Evolutionary conservation across 2,797 vertebrate species (phyloP).

Genomic region (Lagorchestes hirsutus): DNA sequence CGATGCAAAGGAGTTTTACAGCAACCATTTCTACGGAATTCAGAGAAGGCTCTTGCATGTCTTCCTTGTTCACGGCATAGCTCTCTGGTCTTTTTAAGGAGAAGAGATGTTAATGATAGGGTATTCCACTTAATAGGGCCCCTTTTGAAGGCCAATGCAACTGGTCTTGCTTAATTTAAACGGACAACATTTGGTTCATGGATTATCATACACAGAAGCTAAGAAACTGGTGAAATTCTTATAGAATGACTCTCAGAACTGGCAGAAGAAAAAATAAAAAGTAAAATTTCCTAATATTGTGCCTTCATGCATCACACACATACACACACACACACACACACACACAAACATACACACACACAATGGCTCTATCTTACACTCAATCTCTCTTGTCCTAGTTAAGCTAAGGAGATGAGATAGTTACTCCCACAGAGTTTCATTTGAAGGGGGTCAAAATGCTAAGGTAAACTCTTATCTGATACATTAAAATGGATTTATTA

Average conservation of each 20-base stretch:
- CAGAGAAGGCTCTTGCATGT: neutral
- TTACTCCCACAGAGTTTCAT: conserved; percentile 45
- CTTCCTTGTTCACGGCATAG: neutral
- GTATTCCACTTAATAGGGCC: neutral
- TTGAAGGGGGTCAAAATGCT: conserved; percentile 38
- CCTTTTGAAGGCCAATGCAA: neutral
- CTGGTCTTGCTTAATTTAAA: conserved; percentile 27
- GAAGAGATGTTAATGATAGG: neutral
- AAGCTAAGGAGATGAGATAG: conserved; percentile 42
- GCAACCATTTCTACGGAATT: neutral
- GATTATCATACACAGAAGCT: conserved; percentile 49
- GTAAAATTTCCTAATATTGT: conserved; percentile 52
- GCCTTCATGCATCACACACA: neutral
- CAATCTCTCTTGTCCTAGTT: conserved; percentile 55
- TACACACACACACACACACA: neutral
- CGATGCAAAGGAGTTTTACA: neutral
- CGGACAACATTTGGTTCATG: conserved; percentile 55
- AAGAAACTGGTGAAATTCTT: conserved; percentile 52
- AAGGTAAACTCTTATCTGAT: conserved; percentile 23
- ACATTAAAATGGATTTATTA: neutral
- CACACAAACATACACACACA: neutral
- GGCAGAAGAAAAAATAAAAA: conserved; percentile 54
- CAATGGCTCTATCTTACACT: conserved; percentile 57
- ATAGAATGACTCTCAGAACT: conserved; percentile 57
- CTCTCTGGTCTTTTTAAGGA: neutral